Percentiles rank a stretch among this genome's conserved stretches.
Evolutionary conservation across 2,797 vertebrate species (phyloP).

Genomic region (Yasuhikotakia modesta): DNA sequence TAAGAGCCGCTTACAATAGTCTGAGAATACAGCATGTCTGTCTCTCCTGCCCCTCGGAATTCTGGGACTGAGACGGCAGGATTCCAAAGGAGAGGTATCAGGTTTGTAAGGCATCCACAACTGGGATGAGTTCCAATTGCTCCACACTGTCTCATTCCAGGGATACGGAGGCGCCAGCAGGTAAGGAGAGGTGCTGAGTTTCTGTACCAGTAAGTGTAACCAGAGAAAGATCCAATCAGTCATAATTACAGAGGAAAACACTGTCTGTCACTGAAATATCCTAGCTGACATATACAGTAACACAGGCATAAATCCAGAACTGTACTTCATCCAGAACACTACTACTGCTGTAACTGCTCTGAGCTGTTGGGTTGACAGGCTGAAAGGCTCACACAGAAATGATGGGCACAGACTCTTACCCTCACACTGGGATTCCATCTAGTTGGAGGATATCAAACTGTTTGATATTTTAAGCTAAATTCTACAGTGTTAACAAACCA

Average conservation of each 20-base stretch:
- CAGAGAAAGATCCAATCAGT: conserved; percentile 80
- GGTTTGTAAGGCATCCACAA: conserved; percentile 81
- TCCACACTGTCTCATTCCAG: conserved; percentile 81
- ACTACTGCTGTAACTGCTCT: background rate
- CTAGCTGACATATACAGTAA: conserved; percentile 27
- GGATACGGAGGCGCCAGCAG: conserved; percentile 87
- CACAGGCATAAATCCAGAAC: conserved; percentile 4
- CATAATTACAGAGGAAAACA: conserved; percentile 60
- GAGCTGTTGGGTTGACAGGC: background rate
- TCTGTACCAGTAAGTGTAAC: conserved; percentile 88
- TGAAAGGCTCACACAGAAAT: background rate
- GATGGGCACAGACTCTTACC: background rate
- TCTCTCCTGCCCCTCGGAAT: conserved; percentile 82
- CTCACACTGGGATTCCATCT: too few relatives aligned
- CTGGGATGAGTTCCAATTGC: conserved; percentile 86
- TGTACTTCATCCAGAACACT: conserved; percentile 1
- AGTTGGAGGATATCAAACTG: too few relatives aligned
- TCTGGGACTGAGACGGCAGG: conserved; percentile 75
- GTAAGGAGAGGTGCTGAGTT: conserved; percentile 82
- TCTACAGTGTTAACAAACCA: too few relatives aligned
- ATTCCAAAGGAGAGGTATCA: conserved; percentile 86
- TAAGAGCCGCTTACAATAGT: conserved; percentile 71
- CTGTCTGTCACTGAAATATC: conserved; percentile 31
- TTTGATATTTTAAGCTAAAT: too few relatives aligned
- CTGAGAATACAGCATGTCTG: conserved; percentile 76